Evolutionary conservation across 2,797 vertebrate genomes (phyloP).

Genomic region (Melopsittacus undulatus): DNA sequence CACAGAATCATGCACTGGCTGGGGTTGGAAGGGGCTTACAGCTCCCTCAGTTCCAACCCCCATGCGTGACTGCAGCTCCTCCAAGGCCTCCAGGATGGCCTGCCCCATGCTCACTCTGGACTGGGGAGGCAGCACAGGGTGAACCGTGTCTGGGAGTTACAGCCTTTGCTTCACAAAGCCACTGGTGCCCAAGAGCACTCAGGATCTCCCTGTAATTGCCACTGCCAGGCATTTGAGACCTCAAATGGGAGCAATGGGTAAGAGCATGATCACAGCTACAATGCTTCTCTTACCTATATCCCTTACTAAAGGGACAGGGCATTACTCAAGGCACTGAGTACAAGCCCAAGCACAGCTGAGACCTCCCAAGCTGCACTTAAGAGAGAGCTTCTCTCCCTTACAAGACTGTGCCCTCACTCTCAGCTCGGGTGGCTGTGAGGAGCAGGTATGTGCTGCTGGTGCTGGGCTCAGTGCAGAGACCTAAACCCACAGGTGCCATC

Average conservation of each 20-base stretch:
- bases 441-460: not conserved
- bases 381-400: not conserved
- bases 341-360: not conserved
- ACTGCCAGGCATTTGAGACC: not conserved
- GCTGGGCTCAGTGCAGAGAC: not conserved
- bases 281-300: not conserved
- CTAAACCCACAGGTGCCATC: fast-evolving
- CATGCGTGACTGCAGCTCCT: not conserved
- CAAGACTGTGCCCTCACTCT: not conserved
- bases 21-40: not conserved
- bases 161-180: not conserved
- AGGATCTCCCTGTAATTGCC: not conserved
- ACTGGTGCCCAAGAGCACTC: not conserved
- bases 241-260: not conserved
- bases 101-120: not conserved
- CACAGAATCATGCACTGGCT: not conserved
- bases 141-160: not conserved
- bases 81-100: not conserved
- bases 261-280: not conserved
- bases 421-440: not conserved
- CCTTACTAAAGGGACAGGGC: not conserved
- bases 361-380: not conserved
- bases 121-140: not conserved
- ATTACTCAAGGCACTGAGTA: not conserved
- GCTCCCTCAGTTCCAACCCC: not conserved